Percentiles rank a stretch among this genome's conserved stretches.
phyloP scores from a whole-genome alignment of 2,113 vertebrate genomes.

The Vulpes ferrilata region DNA sequence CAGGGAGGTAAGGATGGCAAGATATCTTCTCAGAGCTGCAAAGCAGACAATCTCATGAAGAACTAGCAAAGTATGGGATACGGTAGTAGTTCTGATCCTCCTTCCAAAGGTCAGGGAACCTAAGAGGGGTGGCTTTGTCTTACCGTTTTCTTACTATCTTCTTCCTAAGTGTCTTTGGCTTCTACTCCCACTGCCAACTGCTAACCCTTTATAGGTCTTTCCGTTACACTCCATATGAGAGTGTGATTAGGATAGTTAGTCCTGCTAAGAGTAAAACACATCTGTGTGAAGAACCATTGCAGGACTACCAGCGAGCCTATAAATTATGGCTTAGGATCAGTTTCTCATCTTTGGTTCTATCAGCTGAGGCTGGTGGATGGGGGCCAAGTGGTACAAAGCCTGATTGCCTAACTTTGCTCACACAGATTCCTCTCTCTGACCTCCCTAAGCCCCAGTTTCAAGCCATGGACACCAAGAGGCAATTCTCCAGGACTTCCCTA shows the following conservation, averaged over 20 bases:
- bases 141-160: background rate
- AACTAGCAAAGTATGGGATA: rapidly evolving
- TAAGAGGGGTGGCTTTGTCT: background rate
- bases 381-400: background rate
- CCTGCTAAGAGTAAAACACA: background rate
- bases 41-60: background rate
- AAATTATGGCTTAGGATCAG: background rate
- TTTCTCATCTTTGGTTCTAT: background rate
- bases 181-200: background rate
- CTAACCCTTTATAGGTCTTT: background rate
- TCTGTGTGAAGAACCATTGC: background rate
- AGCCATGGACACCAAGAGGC: background rate
- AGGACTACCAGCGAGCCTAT: background rate
- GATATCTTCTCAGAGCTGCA: background rate
- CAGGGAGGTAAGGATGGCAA: background rate
- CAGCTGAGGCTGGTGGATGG: no score
- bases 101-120: background rate
- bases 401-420: background rate
- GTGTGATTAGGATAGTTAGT: background rate
- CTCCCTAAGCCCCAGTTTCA: background rate
- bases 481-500: rapidly evolving
- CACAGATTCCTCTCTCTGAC: background rate
- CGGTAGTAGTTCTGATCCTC: background rate
- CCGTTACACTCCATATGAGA: background rate
- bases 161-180: background rate